A percentile compares a stretch with the other conserved stretches of the same genome.
phyloP scores from a whole-genome alignment of 2,113 vertebrate species.

The Sapajus apella region DNA sequence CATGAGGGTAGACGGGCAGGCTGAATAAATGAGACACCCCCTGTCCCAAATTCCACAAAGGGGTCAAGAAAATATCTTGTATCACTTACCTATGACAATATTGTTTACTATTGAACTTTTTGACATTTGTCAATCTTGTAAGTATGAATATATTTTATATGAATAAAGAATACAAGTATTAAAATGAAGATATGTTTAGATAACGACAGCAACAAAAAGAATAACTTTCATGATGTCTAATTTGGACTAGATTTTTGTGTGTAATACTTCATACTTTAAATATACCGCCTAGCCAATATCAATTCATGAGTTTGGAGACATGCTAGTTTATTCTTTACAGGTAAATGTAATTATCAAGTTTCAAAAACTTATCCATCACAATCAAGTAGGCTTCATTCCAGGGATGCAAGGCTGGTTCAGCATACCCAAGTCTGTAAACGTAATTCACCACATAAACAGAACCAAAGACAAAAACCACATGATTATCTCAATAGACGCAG shows the following conservation, averaged over 20 bases:
- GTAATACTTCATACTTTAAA: not conserved
- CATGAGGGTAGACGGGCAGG: too few species aligned
- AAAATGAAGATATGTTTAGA: not conserved
- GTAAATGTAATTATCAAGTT: not conserved
- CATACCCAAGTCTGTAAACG: too few species aligned
- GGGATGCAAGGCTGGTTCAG: too few species aligned
- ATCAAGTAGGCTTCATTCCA: too few species aligned
- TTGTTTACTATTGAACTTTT: not conserved
- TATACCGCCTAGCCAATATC: not conserved
- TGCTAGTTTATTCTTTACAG: not conserved
- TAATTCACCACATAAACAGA: too few species aligned
- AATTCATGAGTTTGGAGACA: not conserved
- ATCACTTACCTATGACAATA: not conserved
- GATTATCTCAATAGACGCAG: too few species aligned
- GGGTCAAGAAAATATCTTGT: too few species aligned
- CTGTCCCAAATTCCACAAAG: too few species aligned
- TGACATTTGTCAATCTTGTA: not conserved
- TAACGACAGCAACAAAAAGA: not conserved
- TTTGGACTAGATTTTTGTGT: not conserved
- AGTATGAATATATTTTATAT: not conserved
- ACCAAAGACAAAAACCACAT: too few species aligned
- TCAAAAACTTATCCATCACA: not conserved
- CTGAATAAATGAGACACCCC: too few species aligned
- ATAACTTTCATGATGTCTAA: not conserved
- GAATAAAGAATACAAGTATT: not conserved